Evolutionary conservation across 2,888 invertebrate genomes (phyloP).

Genomic region (Thecocarcelia acutangulata): DNA sequence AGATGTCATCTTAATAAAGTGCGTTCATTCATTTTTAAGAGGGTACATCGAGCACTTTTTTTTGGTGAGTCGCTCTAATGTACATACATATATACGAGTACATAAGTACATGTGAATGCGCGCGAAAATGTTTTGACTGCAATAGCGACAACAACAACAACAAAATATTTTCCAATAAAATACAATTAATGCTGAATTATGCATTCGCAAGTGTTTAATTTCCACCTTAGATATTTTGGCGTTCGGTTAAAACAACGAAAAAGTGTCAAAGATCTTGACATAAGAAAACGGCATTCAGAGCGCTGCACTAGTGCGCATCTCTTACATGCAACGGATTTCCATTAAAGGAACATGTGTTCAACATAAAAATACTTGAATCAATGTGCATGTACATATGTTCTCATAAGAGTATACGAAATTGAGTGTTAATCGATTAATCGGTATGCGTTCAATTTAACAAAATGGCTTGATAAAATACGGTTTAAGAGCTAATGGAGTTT

Average conservation of each 20-base stretch:
- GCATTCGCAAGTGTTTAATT: constrained; percentile 47
- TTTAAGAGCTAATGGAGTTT: no score
- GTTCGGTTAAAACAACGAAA: constrained; percentile 10
- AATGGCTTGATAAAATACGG: no score
- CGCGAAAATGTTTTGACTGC: neutral
- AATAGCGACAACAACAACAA: neutral
- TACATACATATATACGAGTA: no score
- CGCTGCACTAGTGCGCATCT: constrained; percentile 7
- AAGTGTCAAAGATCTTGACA: constrained; percentile 42
- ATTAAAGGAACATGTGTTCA: constrained; percentile 36
- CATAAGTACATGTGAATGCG: no score
- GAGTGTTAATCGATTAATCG: no score
- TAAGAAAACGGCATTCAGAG: constrained; percentile 11
- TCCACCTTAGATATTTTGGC: constrained; percentile 37
- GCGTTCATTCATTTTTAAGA: no score
- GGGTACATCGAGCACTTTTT: no score
- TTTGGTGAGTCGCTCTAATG: no score
- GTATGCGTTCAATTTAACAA: no score
- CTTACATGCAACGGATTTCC: constrained; percentile 56
- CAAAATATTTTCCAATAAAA: constrained; percentile 42
- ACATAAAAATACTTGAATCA: constrained; percentile 1
- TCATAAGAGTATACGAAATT: no score
- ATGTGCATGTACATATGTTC: neutral
- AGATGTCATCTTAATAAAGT: no score
- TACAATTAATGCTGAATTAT: constrained; percentile 47